These are phyloP conservation scores for Neodiprion lecontei DNA, from an alignment of 1,140 invertebrate species.

Conservation along the genomic window DNA sequence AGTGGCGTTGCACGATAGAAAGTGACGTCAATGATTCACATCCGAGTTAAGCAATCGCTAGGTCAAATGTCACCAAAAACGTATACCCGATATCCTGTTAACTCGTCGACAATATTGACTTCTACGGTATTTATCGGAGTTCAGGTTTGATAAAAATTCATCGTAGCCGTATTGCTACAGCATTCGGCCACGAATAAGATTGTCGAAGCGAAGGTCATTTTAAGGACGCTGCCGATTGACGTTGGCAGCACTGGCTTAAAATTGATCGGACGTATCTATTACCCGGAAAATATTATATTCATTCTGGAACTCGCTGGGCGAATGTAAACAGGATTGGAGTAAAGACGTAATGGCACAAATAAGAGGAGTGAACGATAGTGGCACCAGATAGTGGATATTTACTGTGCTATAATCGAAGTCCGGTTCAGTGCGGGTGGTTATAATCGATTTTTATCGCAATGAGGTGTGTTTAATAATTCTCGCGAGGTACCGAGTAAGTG, in stretches of 20 bases:
- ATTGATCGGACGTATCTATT: background rate
- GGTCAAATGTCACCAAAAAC: conserved; percentile 7
- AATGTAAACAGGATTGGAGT: background rate
- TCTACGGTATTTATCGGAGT: background rate
- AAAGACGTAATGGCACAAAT: background rate
- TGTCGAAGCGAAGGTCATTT: background rate
- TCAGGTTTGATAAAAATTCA: background rate
- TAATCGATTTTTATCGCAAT: background rate
- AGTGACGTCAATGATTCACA: background rate
- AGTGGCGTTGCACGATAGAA: background rate
- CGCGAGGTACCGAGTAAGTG: too few species aligned
- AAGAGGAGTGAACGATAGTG: background rate
- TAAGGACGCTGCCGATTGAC: background rate
- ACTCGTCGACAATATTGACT: background rate
- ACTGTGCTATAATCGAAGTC: background rate
- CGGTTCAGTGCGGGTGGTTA: background rate
- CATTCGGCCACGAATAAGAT: too few species aligned
- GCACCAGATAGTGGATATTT: background rate
- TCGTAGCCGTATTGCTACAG: background rate
- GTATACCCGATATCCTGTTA: background rate
- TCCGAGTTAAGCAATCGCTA: background rate
- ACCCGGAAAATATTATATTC: background rate
- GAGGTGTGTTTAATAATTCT: background rate
- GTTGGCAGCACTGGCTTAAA: background rate
- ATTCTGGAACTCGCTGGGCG: background rate